Percentiles rank a stretch among this genome's conserved stretches.
Evolutionary conservation across 1,140 invertebrate genomes (phyloP).

Genomic region (Aphelinus certus): DNA sequence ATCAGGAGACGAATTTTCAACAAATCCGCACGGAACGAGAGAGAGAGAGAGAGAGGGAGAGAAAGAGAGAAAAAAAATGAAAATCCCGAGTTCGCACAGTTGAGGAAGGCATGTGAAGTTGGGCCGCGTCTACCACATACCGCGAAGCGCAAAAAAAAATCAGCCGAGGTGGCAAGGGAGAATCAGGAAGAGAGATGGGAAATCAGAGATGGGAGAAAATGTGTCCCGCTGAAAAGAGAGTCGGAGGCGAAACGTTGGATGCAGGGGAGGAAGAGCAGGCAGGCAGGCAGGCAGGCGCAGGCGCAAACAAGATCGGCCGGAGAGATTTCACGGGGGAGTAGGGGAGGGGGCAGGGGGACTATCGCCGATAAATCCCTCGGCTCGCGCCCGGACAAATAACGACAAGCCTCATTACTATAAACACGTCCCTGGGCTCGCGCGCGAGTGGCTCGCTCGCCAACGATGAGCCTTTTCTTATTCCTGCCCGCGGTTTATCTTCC

Average conservation of each 20-base stretch:
- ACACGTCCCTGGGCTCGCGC: conserved; percentile 53
- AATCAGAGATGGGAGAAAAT: conserved; percentile 22
- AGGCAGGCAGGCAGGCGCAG: conserved; percentile 39
- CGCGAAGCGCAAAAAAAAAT: neutral
- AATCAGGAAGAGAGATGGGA: conserved; percentile 9
- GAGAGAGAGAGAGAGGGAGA: conserved; percentile 25
- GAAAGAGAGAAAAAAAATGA: conserved; percentile 12
- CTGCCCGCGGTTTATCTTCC: conserved; percentile 33
- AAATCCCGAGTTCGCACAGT: neutral
- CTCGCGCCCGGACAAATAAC: conserved; percentile 60
- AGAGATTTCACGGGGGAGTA: conserved; percentile 56
- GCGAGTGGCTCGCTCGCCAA: conserved; percentile 54
- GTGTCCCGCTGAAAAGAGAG: conserved; percentile 25
- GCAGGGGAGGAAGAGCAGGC: conserved; percentile 31
- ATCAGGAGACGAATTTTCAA: too few relatives aligned
- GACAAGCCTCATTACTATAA: conserved; percentile 67
- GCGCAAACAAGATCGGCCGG: conserved; percentile 52
- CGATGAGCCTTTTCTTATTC: conserved; percentile 34
- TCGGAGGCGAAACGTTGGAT: conserved; percentile 42
- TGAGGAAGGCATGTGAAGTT: too few relatives aligned
- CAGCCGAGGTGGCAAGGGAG: neutral
- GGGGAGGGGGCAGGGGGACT: conserved; percentile 37
- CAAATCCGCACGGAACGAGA: too few relatives aligned
- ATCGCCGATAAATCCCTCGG: conserved; percentile 64
- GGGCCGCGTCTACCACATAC: too few relatives aligned